Evolutionary conservation across 2,888 invertebrate species (phyloP).

Genomic region (Pristionchus arcanus): DNA sequence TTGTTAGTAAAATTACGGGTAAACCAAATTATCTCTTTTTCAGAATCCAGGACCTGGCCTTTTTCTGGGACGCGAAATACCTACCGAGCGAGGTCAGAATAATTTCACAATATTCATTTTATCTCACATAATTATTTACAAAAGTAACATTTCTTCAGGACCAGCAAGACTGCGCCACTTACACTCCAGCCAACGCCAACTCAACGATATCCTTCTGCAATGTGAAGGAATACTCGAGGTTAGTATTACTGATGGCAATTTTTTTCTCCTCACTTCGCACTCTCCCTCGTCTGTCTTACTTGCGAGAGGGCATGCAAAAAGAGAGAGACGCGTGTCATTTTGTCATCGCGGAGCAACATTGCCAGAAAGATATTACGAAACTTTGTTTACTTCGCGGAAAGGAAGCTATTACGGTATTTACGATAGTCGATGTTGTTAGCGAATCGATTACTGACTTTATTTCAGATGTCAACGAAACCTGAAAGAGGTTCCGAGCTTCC

Average conservation of each 20-base stretch:
- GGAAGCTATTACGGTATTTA: neutral
- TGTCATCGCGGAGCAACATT: too few relatives aligned
- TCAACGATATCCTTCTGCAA: neutral
- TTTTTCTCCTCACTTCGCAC: too few relatives aligned
- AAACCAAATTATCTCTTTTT: neutral
- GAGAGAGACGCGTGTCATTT: too few relatives aligned
- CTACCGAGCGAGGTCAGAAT: constrained; percentile 16
- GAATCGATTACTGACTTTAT: neutral
- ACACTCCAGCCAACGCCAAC: neutral
- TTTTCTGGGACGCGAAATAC: constrained; percentile 23
- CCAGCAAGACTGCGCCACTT: neutral
- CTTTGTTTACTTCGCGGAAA: neutral
- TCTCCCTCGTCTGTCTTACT: too few relatives aligned
- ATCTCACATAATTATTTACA: too few relatives aligned
- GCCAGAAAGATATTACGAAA: neutral
- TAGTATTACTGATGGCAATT: too few relatives aligned
- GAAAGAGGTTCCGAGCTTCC: neutral
- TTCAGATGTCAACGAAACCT: neutral
- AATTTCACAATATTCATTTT: too few relatives aligned
- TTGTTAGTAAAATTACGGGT: neutral
- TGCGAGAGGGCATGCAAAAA: too few relatives aligned
- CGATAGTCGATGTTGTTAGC: neutral
- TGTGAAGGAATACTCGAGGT: neutral
- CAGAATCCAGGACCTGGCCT: constrained; percentile 32
- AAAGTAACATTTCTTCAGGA: neutral